Evolutionary conservation across 1,140 invertebrate species (phyloP).

Genomic region (Drosophila santomea): DNA sequence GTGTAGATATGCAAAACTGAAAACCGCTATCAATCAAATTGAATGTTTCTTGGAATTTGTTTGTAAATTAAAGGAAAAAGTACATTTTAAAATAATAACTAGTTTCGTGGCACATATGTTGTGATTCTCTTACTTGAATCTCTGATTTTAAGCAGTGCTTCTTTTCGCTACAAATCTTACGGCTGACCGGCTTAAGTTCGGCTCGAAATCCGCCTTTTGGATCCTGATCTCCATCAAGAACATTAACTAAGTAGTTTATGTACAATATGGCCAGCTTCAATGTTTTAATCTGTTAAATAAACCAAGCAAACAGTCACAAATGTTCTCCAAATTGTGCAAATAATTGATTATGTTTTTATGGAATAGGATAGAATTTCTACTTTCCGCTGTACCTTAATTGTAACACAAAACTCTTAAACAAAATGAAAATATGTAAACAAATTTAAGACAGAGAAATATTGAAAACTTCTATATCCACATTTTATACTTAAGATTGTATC

Average conservation of each 20-base stretch:
- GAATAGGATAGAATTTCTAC: too few relatives aligned
- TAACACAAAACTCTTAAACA: not conserved
- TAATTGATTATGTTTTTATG: too few relatives aligned
- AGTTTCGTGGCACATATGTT: too few relatives aligned
- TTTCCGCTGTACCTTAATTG: too few relatives aligned
- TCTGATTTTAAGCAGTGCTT: conserved; percentile 53
- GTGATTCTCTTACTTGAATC: conserved; percentile 43
- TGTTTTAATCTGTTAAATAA: conserved; percentile 91
- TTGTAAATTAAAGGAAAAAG: too few relatives aligned
- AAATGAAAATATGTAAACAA: not conserved
- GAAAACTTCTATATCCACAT: too few relatives aligned
- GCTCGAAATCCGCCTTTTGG: conserved; percentile 90
- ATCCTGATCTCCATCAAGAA: conserved; percentile 90
- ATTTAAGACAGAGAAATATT: too few relatives aligned
- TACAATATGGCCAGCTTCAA: conserved; percentile 95
- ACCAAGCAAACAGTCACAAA: not conserved
- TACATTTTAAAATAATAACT: not conserved
- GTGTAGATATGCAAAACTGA: too few relatives aligned
- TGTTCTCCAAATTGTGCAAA: too few relatives aligned
- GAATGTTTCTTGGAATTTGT: too few relatives aligned
- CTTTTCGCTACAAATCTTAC: conserved; percentile 72
- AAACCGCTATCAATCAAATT: not conserved
- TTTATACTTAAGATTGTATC: not conserved
- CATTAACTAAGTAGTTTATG: conserved; percentile 94
- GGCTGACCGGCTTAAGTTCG: conserved; percentile 87